Evolutionary conservation across 2,113 vertebrate species (phyloP).

Genomic region (Antigone vipio): DNA sequence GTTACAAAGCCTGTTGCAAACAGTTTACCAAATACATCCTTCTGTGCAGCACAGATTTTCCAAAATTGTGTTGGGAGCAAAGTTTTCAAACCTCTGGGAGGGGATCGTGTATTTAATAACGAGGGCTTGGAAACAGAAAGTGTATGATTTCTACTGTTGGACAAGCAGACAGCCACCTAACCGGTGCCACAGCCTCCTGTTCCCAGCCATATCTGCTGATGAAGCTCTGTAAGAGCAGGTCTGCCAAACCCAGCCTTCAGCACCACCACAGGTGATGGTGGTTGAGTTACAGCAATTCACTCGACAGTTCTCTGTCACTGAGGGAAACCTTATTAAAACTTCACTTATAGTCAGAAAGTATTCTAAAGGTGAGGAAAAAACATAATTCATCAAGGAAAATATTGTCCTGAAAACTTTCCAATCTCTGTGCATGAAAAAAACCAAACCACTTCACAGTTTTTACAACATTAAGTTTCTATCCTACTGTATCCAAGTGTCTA

Average conservation of each 20-base stretch:
- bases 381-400: background rate
- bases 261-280: background rate
- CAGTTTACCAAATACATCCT: background rate
- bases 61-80: background rate
- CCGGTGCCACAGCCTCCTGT: background rate
- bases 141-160: background rate
- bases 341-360: background rate
- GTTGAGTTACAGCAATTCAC: background rate
- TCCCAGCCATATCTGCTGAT: background rate
- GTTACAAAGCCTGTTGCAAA: background rate
- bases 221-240: background rate
- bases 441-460: background rate
- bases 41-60: background rate
- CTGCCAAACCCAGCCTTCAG: background rate
- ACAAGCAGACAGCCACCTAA: background rate
- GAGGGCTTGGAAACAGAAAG: background rate
- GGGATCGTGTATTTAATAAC: rapidly evolving
- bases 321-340: background rate
- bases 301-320: background rate
- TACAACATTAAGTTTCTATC: background rate
- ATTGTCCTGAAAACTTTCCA: background rate
- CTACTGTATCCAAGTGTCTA: background rate
- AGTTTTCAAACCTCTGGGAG: background rate
- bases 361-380: background rate
- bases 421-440: background rate